These are phyloP conservation scores for Trematomus loennbergii DNA, from an alignment of 2,113 vertebrate species.

Conservation along the genomic window DNA sequence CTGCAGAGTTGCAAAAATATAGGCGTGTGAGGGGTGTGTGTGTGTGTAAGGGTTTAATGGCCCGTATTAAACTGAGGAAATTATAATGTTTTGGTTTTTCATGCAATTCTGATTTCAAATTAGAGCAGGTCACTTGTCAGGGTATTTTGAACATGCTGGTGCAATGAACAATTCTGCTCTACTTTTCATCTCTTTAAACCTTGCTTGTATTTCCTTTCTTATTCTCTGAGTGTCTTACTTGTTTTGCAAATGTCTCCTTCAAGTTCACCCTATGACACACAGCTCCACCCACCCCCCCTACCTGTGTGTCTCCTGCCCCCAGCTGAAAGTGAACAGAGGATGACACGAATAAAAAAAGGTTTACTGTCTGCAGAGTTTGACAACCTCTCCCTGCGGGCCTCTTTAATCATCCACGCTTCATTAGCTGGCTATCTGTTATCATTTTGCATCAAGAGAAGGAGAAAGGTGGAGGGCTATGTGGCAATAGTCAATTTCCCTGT, in stretches of 20 bases:
- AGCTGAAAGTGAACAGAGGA: conserved; percentile 82
- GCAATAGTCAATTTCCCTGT: conserved; percentile 64
- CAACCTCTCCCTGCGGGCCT: conserved; percentile 59
- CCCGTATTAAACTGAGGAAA: conserved; percentile 74
- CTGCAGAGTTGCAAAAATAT: conserved; percentile 37
- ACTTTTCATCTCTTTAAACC: conserved; percentile 82
- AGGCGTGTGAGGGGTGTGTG: conserved; percentile 33
- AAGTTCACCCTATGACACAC: conserved; percentile 77
- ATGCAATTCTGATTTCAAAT: conserved; percentile 83
- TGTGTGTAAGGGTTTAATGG: conserved; percentile 32
- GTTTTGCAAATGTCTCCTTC: conserved; percentile 82
- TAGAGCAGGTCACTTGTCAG: conserved; percentile 83
- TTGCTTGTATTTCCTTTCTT: conserved; percentile 59
- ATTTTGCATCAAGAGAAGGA: conserved; percentile 57
- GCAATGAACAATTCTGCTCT: conserved; percentile 87
- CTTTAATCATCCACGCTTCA: conserved; percentile 82
- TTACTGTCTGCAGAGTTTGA: conserved; percentile 67
- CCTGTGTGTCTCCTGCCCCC: conserved; percentile 35
- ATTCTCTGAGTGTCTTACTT: conserved; percentile 52
- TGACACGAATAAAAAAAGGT: conserved; percentile 80
- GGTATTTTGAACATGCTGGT: conserved; percentile 85
- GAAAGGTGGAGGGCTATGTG: conserved; percentile 43
- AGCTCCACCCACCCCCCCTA: conserved; percentile 15
- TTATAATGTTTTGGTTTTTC: conserved; percentile 81
- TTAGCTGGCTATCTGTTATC: conserved; percentile 76